Conservation (phyloP, 2,888 invertebrate species). For the Drosophila mimica region DNA sequence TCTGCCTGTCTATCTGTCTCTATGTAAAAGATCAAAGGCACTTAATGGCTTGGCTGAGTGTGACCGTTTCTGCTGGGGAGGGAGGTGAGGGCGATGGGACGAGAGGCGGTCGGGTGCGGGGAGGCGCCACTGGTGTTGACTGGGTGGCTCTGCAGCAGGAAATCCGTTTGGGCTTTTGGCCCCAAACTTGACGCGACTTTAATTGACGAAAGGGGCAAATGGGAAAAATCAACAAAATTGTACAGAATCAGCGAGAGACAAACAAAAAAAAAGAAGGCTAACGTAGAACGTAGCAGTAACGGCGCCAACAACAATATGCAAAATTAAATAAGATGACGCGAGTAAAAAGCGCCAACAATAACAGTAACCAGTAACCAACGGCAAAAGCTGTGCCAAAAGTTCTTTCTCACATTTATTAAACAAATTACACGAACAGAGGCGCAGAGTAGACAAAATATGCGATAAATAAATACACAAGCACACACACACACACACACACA, state of each 20-base stretch:
- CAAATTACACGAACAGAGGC: constrained; percentile 61
- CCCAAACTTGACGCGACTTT: constrained; percentile 66
- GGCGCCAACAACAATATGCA: constrained; percentile 67
- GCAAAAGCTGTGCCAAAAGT: constrained; percentile 37
- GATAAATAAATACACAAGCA: constrained; percentile 56
- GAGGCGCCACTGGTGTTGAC: constrained; percentile 39
- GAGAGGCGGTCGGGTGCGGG: neutral
- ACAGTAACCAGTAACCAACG: constrained; percentile 46
- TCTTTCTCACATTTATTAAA: constrained; percentile 78
- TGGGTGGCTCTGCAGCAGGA: constrained; percentile 52
- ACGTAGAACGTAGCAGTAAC: constrained; percentile 51
- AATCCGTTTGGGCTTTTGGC: constrained; percentile 58
- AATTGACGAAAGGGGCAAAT: constrained; percentile 67
- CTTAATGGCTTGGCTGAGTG: constrained; percentile 65
- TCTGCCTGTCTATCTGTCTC: constrained; percentile 12
- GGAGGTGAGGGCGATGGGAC: neutral
- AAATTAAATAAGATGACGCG: constrained; percentile 79
- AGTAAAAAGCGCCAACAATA: constrained; percentile 55
- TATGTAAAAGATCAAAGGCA: constrained; percentile 78
- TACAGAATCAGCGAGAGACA: constrained; percentile 57
- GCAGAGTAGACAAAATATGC: constrained; percentile 33
- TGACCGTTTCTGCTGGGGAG: constrained; percentile 33
- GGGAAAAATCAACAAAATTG: constrained; percentile 67
- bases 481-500: constrained; percentile 2
- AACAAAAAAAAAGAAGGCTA: constrained; percentile 31